Evolutionary conservation across 2,797 vertebrate genomes (phyloP).

Genomic region (Corythornis leucogaster): DNA sequence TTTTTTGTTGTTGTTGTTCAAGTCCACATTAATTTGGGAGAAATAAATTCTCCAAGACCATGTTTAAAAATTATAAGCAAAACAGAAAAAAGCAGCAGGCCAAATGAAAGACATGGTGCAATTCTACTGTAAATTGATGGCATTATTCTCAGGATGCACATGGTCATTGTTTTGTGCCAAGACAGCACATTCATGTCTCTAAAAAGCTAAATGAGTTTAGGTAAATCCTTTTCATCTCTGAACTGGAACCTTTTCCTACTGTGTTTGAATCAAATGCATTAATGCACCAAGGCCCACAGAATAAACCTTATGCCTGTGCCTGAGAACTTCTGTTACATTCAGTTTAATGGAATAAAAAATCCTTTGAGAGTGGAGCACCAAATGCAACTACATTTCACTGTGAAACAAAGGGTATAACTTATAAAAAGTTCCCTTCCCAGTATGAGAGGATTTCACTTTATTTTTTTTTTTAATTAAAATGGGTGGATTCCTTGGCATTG

Average conservation of each 20-base stretch:
- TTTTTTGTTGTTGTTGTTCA: not conserved
- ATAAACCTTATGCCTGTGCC: not conserved
- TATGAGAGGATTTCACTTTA: not conserved
- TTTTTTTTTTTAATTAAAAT: not conserved
- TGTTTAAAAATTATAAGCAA: not conserved
- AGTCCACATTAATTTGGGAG: not conserved
- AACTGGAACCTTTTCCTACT: constrained; percentile 51
- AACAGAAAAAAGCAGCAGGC: not conserved
- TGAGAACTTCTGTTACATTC: constrained; percentile 20
- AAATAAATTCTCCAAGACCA: not conserved
- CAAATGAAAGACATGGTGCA: not conserved
- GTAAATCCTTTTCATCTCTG: constrained; percentile 48
- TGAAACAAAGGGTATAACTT: not conserved
- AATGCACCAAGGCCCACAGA: constrained; percentile 31
- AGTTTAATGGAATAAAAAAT: constrained; percentile 15
- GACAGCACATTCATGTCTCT: constrained; percentile 18
- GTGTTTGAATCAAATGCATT: constrained; percentile 63
- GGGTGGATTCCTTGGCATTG: not conserved
- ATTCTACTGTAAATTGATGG: not conserved
- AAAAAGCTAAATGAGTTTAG: constrained; percentile 34
- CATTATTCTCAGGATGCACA: not conserved
- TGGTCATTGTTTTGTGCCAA: constrained; percentile 32
- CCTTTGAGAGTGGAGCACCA: not conserved
- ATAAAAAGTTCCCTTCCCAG: not conserved
- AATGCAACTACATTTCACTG: not conserved